phyloP scores from a whole-genome alignment of 2,888 invertebrate genomes.

The Cylindroiulus punctatus region DNA sequence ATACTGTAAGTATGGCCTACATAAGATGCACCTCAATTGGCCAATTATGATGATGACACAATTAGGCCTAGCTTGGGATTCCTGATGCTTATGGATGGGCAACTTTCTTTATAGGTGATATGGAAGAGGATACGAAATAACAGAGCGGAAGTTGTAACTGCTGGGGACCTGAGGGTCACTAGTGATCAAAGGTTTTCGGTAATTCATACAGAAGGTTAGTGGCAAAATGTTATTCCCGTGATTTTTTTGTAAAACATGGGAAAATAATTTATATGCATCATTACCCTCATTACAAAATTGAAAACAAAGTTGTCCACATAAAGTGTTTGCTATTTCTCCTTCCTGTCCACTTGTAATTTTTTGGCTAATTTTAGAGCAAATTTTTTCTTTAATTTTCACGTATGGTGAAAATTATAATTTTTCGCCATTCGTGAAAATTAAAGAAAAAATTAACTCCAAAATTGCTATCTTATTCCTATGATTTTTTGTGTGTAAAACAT shows the following conservation, averaged over 20 bases:
- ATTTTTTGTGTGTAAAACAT: too few species aligned
- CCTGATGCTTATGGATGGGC: not conserved
- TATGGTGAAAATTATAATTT: too few species aligned
- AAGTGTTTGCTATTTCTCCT: too few species aligned
- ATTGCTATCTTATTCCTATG: too few species aligned
- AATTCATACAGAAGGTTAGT: slow-evolving; percentile 79
- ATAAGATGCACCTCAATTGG: not conserved
- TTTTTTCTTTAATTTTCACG: too few species aligned
- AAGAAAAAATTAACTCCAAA: too few species aligned
- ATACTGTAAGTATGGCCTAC: slow-evolving; percentile 71
- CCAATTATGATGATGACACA: not conserved
- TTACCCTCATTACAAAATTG: too few species aligned
- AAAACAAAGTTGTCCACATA: too few species aligned
- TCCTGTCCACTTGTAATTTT: too few species aligned
- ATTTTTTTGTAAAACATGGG: not conserved
- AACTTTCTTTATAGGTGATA: slow-evolving; percentile 59
- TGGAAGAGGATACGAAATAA: slow-evolving; percentile 59
- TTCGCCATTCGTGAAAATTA: too few species aligned
- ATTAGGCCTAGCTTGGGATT: not conserved
- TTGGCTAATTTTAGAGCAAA: too few species aligned
- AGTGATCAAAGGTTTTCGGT: slow-evolving; percentile 78
- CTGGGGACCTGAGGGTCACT: slow-evolving; percentile 79
- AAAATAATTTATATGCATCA: too few species aligned
- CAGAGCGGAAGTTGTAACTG: slow-evolving; percentile 71
- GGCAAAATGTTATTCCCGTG: not conserved